These are phyloP conservation scores for Amphimallon solstitiale DNA, from an alignment of 2,888 invertebrate genomes.

Conservation along the genomic window DNA sequence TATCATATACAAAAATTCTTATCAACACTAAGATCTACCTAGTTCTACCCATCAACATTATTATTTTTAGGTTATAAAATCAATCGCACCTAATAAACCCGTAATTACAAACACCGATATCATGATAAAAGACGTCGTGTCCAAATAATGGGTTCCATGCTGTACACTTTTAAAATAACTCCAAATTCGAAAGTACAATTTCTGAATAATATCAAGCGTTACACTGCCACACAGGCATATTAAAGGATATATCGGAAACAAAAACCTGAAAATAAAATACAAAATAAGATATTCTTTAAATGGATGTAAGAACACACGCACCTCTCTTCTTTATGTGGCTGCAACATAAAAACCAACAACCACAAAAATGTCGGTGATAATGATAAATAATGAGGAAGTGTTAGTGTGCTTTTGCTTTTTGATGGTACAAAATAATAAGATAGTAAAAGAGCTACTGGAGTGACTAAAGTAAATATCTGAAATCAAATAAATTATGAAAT, in stretches of 20 bases:
- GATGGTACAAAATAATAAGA: constrained; percentile 72
- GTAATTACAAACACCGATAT: constrained; percentile 70
- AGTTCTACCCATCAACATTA: too few relatives aligned
- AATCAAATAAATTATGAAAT: constrained; percentile 49
- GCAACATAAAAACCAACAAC: constrained; percentile 87
- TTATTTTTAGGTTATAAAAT: not conserved
- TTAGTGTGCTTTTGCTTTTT: constrained; percentile 74
- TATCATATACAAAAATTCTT: too few relatives aligned
- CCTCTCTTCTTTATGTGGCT: constrained; percentile 93
- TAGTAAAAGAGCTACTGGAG: constrained; percentile 68
- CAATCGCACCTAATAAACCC: constrained; percentile 64
- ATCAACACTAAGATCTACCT: too few relatives aligned
- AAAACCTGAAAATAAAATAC: constrained; percentile 68
- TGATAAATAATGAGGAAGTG: constrained; percentile 80
- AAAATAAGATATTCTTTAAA: not conserved
- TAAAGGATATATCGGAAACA: constrained; percentile 95
- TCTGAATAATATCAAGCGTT: constrained; percentile 81
- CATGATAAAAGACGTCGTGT: constrained; percentile 79
- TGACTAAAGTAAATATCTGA: constrained; percentile 73
- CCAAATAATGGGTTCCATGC: constrained; percentile 74
- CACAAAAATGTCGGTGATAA: constrained; percentile 86
- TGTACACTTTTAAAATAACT: constrained; percentile 61
- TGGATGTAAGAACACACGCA: constrained; percentile 46
- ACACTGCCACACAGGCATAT: constrained; percentile 85
- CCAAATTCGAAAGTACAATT: constrained; percentile 71